Conservation (phyloP, 2,888 invertebrate species). For the Trichopoda pennipes region DNA sequence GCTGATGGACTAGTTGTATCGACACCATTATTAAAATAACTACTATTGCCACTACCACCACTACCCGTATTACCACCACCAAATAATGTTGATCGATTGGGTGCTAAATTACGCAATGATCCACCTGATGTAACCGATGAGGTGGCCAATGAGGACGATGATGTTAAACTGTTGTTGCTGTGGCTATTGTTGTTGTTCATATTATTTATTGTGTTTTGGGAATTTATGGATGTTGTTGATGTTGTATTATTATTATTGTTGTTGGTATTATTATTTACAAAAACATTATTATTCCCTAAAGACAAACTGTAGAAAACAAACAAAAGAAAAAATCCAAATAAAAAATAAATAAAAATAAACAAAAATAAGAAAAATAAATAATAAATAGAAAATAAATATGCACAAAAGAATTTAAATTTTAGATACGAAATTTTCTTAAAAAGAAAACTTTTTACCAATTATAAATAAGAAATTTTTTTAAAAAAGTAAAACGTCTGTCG, state of each 20-base stretch:
- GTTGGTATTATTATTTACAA: slow-evolving; percentile 79
- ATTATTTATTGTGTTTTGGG: slow-evolving; percentile 68
- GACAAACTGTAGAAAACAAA: slow-evolving; percentile 77
- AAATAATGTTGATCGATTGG: slow-evolving; percentile 80
- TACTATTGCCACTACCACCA: slow-evolving; percentile 56
- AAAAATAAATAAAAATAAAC: slow-evolving; percentile 58
- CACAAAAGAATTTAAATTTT: slow-evolving; percentile 12
- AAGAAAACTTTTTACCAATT: no score
- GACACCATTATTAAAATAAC: slow-evolving; percentile 49
- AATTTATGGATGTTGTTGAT: slow-evolving; percentile 68
- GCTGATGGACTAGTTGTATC: slow-evolving; percentile 68
- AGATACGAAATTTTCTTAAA: background rate
- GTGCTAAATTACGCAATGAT: slow-evolving; percentile 75
- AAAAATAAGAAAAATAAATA: slow-evolving; percentile 62
- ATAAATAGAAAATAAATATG: slow-evolving; percentile 19
- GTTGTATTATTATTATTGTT: slow-evolving; percentile 74
- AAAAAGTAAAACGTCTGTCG: no score
- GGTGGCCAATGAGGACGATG: slow-evolving; percentile 65
- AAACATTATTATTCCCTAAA: slow-evolving; percentile 79
- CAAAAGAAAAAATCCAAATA: slow-evolving; percentile 46
- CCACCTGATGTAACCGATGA: slow-evolving; percentile 67
- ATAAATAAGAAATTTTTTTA: no score
- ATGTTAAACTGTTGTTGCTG: slow-evolving; percentile 68
- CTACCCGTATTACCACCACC: slow-evolving; percentile 67
- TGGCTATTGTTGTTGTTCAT: slow-evolving; percentile 71